Evolutionary conservation across 2,888 invertebrate species (phyloP).

Genomic region (Parnassius orleans): DNA sequence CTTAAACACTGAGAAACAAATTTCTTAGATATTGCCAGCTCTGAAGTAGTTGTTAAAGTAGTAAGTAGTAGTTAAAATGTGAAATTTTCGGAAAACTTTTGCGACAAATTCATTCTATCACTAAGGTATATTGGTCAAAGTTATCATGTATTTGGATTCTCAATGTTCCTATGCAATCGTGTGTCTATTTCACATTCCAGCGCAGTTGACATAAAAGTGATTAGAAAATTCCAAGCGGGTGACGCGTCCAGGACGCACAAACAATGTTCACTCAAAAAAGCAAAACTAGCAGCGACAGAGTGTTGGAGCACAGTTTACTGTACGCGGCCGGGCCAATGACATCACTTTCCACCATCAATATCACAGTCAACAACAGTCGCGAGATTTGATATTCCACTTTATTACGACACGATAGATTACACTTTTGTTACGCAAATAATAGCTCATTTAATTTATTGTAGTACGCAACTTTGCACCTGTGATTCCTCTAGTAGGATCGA

Average conservation of each 20-base stretch:
- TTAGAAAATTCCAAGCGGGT: slow-evolving; percentile 69
- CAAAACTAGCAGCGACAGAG: slow-evolving; percentile 70
- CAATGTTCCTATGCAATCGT: slow-evolving; percentile 41
- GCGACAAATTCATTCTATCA: too few relatives aligned
- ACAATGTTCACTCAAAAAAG: slow-evolving; percentile 67
- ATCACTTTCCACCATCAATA: slow-evolving; percentile 52
- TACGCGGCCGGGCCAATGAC: slow-evolving; percentile 70
- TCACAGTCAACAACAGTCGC: slow-evolving; percentile 30
- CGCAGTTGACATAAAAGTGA: slow-evolving; percentile 37
- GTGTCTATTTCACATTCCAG: slow-evolving; percentile 21
- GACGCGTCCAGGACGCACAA: slow-evolving; percentile 65
- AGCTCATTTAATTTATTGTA: slow-evolving; percentile 36
- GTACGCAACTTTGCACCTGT: slow-evolving; percentile 31
- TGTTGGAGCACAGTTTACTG: slow-evolving; percentile 55
- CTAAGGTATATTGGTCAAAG: neutral
- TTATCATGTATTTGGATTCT: slow-evolving; percentile 9
- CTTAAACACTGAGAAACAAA: too few relatives aligned
- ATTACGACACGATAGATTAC: slow-evolving; percentile 40
- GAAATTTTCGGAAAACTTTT: too few relatives aligned
- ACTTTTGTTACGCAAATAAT: slow-evolving; percentile 35
- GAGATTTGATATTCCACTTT: slow-evolving; percentile 45
- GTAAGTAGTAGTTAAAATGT: too few relatives aligned
- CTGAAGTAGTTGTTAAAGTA: too few relatives aligned
- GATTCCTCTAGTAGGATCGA: slow-evolving; percentile 28
- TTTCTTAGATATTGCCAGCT: too few relatives aligned